Base-by-base conservation (phyloP, 2,888 invertebrate species). In the Siphlonurus alternatus region DNA sequence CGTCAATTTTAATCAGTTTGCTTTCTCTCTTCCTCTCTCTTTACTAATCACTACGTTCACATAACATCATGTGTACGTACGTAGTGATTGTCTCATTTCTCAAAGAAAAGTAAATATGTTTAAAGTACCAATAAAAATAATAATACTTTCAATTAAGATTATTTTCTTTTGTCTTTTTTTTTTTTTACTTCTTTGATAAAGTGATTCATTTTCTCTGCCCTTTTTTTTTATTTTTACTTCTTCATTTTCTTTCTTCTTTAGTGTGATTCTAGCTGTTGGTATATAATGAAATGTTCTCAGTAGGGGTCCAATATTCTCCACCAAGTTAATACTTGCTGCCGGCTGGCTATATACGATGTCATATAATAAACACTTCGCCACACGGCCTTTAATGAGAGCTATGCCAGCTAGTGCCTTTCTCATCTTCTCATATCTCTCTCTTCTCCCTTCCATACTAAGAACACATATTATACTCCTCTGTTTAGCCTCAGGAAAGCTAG, bases 1-100 rank as follows among this genome's bases (percentile, higher is more conserved):
- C 56, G 56, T 56, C 56, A 20, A 56, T 56, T 56, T 56, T 56
- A n/a, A 56, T 56, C 56, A 56, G 7, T 38, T 38, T 38, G 38
- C 15, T 5, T 38, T 5, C 38, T 38, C 38, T 38, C 38, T 38
- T 38, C 38, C 38, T 38, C 15, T 15, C 38, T 38, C 5, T 10
- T 38, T 10, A 38, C 15, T 10, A 10, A 38, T 38, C 5, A 10
- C 38, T 38, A n/a, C n/a, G n/a, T n/a, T n/a, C n/a, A n/a, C n/a
- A n/a, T n/a, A n/a, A n/a, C n/a, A n/a, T n/a, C n/a, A n/a, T n/a
- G n/a, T n/a, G n/a, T n/a, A n/a, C n/a, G n/a, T n/a, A n/a, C n/a
- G n/a, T n/a, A n/a, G n/a, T n/a, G n/a, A n/a, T n/a, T n/a, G n/a
- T n/a, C n/a, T n/a, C n/a, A n/a, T n/a, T n/a, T n/a, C n/a, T n/a